A percentile compares a stretch with the other conserved stretches of the same genome.
phyloP scores from a whole-genome alignment of 2,113 vertebrate genomes.

The Ploceus nigricollis region DNA sequence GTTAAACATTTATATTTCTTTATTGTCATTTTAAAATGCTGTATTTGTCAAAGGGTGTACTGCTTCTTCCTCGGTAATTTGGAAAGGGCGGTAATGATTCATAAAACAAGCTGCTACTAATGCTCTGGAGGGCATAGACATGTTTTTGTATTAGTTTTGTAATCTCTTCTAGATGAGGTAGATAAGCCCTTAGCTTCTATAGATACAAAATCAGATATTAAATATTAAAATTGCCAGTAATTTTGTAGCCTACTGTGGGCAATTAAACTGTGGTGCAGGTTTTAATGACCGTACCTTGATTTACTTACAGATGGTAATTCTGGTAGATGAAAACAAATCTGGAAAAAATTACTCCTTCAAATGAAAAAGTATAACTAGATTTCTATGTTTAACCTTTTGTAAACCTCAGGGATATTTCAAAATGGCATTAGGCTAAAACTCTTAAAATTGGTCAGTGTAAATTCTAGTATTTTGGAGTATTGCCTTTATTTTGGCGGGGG shows the following conservation, averaged over 20 bases:
- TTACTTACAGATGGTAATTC: background rate
- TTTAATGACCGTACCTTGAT: conserved; percentile 11
- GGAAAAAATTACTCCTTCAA: background rate
- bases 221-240: conserved; percentile 9
- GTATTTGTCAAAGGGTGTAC: background rate
- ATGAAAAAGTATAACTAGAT: background rate
- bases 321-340: background rate
- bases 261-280: background rate
- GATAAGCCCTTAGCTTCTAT: background rate
- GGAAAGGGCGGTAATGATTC: background rate
- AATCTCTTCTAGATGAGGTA: background rate
- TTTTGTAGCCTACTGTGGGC: background rate
- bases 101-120: conserved; percentile 12
- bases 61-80: background rate
- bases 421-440: background rate
- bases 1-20: background rate
- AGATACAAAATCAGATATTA: background rate
- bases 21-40: background rate
- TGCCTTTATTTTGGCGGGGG: background rate
- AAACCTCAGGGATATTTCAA: background rate
- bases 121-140: background rate
- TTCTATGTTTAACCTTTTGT: background rate
- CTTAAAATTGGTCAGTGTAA: background rate
- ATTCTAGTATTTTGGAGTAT: background rate
- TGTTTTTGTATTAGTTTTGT: background rate